Conservation (phyloP, 2,888 invertebrate species). For the Hypolimnas misippus region DNA sequence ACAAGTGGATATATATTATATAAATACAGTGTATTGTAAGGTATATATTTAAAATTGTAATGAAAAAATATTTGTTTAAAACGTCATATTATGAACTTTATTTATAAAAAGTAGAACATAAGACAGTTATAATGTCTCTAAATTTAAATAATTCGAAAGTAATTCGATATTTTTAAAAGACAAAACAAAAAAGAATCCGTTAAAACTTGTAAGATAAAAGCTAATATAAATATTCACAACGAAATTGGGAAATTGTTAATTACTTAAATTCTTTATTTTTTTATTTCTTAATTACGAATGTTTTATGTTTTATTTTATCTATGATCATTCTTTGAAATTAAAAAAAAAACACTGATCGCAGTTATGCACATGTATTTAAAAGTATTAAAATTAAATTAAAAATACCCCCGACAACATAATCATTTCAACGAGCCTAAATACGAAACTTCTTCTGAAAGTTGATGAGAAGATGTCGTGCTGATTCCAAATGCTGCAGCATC, state of each 20-base stretch:
- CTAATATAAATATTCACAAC: background rate
- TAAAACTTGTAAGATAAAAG: background rate
- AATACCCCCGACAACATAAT: too few species aligned
- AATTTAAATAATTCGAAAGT: constrained; percentile 6
- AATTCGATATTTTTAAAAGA: constrained; percentile 1
- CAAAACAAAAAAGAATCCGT: constrained; percentile 12
- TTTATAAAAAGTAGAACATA: background rate
- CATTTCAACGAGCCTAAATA: too few species aligned
- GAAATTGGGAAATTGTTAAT: constrained; percentile 5
- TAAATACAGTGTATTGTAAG: too few species aligned
- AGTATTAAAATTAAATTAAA: too few species aligned
- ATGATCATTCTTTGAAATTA: background rate
- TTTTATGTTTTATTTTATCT: background rate
- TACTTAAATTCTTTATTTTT: background rate
- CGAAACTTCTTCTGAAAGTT: too few species aligned
- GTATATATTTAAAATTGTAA: background rate
- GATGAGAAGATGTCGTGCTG: too few species aligned
- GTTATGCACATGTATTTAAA: too few species aligned
- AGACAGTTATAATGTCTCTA: constrained; percentile 7
- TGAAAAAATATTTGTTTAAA: background rate
- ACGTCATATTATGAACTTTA: background rate
- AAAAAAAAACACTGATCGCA: background rate
- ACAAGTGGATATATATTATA: too few species aligned
- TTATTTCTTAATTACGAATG: background rate
- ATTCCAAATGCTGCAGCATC: too few species aligned